Evolutionary conservation across 2,113 vertebrate species (phyloP).

Genomic region (Oryzias woworae): DNA sequence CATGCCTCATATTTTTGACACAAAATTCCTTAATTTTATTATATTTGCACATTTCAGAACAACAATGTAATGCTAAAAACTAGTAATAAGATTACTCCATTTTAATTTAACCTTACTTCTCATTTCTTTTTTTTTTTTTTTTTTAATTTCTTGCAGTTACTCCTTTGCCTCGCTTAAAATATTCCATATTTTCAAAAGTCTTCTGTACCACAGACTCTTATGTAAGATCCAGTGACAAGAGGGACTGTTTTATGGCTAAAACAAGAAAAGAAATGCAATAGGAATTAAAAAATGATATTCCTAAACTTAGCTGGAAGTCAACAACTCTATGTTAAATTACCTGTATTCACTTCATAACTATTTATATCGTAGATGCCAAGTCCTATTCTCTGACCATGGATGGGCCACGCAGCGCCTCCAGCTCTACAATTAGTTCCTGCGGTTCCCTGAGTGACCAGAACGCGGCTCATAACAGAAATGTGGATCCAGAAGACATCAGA

Average conservation of each 20-base stretch:
- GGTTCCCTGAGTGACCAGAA: conserved; percentile 90
- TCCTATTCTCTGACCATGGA: conserved; percentile 96
- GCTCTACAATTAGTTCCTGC: conserved; percentile 89
- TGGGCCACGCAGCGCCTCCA: conserved; percentile 98
- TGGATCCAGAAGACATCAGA: conserved; percentile 82
- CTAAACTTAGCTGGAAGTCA: conserved; percentile 94
- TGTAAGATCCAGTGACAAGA: conserved; percentile 55
- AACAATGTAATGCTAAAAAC: conserved; percentile 29
- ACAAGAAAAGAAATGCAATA: conserved; percentile 14
- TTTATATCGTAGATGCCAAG: conserved; percentile 97
- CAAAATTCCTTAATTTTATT: conserved; percentile 30
- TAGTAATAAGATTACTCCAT: conserved; percentile 6
- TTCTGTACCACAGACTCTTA: conserved; percentile 21
- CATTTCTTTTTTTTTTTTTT: conserved; percentile 12
- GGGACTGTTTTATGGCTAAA: conserved; percentile 47
- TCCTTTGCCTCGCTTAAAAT: conserved; percentile 10
- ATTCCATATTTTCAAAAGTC: conserved; percentile 18
- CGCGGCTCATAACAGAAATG: conserved; percentile 84
- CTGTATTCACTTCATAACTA: conserved; percentile 92
- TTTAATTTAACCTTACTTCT: conserved; percentile 14
- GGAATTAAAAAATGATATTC: conserved; percentile 42
- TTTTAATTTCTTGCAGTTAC: conserved; percentile 1
- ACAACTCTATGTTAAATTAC: conserved; percentile 67
- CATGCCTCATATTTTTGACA: conserved; percentile 70
- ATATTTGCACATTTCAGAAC: conserved; percentile 24